Evolutionary conservation across 2,797 vertebrate genomes (phyloP), one percentile per base, ranked within the genome.

Genomic region (Gallirallus australis): DNA sequence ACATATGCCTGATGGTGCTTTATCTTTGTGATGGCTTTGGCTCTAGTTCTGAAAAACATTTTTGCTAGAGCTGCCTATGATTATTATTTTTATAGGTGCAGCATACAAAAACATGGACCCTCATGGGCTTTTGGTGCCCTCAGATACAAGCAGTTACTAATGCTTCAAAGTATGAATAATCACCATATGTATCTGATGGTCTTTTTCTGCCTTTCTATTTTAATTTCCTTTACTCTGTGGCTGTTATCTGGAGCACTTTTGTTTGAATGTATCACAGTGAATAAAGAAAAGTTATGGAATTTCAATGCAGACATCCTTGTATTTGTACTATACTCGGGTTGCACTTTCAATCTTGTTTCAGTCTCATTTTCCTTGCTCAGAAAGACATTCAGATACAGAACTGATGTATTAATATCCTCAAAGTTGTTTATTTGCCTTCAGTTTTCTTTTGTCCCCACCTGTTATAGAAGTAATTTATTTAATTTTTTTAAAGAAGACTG

Each of bases 1-100:
- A 96, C 94, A 84, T 79, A 68, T 89, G 97, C 96, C 95, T 78
- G 78, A 97, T 95, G 95, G 92, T 97, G 86, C 97, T 96, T 95
- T 96, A 79, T 88, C 70, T 93, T 94, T 82, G 45, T 92, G 89
- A 92, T 79, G 78, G 50, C 65, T 92, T 94, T 89, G 85, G 61
- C 89, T 85, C 71, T 86, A 64, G 71, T 79, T 97, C 86, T 78
- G 71, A 95, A 93, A 82, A 89, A 40, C 61, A 56, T 52, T 95
- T 93, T 94, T 90, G 45, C 86, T 92, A 83, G 81, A 94, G 77
- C 91, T 52, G 52, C 88, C 85, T 92, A 79, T 80, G 89, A 63
- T 93, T 96, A 48, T 68, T 83, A 79, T 90, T 88, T 86, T 86
- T 92, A 63, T 80, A 94, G 73, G 80, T 91, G 73, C 56, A 94